Base-by-base conservation (phyloP, 2,797 vertebrate genomes). In the Amniataba percoides region DNA sequence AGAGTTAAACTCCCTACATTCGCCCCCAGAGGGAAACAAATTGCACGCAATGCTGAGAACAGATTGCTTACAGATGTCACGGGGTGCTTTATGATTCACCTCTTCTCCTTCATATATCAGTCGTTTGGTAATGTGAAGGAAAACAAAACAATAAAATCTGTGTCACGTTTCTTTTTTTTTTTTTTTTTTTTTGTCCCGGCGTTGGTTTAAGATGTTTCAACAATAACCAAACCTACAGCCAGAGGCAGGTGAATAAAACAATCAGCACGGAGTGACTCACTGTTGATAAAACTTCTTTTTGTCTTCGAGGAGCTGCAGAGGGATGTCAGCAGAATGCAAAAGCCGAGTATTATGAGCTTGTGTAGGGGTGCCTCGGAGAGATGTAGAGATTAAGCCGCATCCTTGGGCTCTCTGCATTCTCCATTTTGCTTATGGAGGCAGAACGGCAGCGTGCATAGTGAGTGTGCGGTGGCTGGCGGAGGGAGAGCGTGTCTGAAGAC, bases 391-490 rank as follows among this genome's bases (percentile, higher is more conserved):
- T 80, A 88, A 82, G 86, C 77, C 7, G 78, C 77, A 18, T 76
- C 73, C 81, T 69, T 45, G 5, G 73, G 71, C 80, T 57, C 39
- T 55, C 52, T 2, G 36, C 64, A 2, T 27, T 70, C 83, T 63
- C 56, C 42, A 19, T 87, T 80, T 75, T 81, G 82, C 85, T 88
- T 80, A 83, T 79, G 71, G 74, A 64, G 74, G 81, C 85, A 86
- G 75, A 86, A 86, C 5, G 43, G 63, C 64, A 25, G 61, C 40
- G n/a, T 80, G 74, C 78, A 87, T 70, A 43, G 63, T 58, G 70
- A 82, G 68, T 69, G 65, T 4, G 40, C 72, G 71, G 59, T 1
- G 66, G 40, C 64, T 65, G 77, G 43, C 11, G 5, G 71, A 80
- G 21, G n/a, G 23, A n/a, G 64, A 40, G 52, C 19, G 43, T 13